Evolutionary conservation across 2,797 vertebrate species (phyloP), one percentile per base, ranked within the genome.

Genomic region (Arctocebus calabarensis): DNA sequence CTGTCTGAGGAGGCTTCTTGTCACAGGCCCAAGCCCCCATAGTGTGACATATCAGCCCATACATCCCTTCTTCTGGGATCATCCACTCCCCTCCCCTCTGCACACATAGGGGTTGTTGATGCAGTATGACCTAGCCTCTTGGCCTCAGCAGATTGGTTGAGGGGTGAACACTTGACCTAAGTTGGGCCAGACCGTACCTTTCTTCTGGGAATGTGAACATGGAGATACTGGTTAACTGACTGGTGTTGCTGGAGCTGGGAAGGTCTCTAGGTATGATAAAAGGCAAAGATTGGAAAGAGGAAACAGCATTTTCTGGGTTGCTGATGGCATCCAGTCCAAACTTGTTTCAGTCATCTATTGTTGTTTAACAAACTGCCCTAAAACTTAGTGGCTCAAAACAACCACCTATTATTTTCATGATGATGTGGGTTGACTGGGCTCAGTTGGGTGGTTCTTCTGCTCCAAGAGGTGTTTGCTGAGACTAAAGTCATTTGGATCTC

Each of bases 1-100:
- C 32, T 20, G 0, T 19, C 66, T 9, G 2, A 29, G 85, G 37
- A 34, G 48, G 5, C 16, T 74, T n/a, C 57, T 73, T 55, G 57
- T 19, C 22, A 61, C 37, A 32, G 17, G 0, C 2, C 17, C 5
- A 23, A 2, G 16, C 0, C 3, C 27, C 13, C 23, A 2, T n/a
- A 61, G 27, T 48, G 34, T 8, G 0, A 40, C 10, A 23, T 57
- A 70, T 90, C 37, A 23, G 52, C 25, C 20, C 70, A 4, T 6
- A 22, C 23, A 59, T 66, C 64, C n/a, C 62, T 66, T 68, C 48
- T 71, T 73, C 84, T 71, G 81, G 23, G 73, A 37, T 62, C 19
- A 29, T 22, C 43, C 27, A 11, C 10, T 32, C 13, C 68, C 9
- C 19, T 61, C 1, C 14, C 25, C 10, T 16, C 22, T 0, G 3